Evolutionary conservation across 2,797 vertebrate species (phyloP).

Genomic region (Potorous gilbertii): DNA sequence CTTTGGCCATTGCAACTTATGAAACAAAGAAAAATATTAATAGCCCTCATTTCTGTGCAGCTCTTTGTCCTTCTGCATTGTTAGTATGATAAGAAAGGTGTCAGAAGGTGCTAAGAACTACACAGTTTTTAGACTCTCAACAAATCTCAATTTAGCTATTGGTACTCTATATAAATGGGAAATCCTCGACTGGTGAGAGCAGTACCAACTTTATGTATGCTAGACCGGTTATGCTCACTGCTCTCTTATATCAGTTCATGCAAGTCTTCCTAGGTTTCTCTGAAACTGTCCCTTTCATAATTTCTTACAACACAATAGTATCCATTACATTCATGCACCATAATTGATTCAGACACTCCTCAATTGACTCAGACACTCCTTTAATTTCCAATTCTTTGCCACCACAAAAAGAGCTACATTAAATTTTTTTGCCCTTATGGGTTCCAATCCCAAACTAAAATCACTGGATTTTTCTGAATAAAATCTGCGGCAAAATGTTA

Average conservation of each 20-base stretch:
- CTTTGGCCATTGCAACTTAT: neutral
- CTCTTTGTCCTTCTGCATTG: neutral
- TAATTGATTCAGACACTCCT: neutral
- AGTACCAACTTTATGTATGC: neutral
- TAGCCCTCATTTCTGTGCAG: neutral
- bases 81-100: neutral
- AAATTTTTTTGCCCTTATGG: neutral
- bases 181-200: neutral
- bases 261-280: neutral
- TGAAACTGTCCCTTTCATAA: neutral
- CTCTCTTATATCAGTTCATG: neutral
- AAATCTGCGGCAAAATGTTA: neutral
- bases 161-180: neutral
- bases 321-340: neutral
- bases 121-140: neutral
- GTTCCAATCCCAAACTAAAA: neutral
- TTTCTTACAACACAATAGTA: neutral
- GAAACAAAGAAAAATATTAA: neutral
- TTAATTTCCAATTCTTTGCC: neutral
- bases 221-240: neutral
- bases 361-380: neutral
- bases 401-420: neutral
- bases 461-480: neutral
- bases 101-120: neutral
- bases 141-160: neutral